Percentiles rank a stretch among this genome's conserved stretches.
Conservation (phyloP, 2,797 vertebrate genomes). For the Cetoscarus ocellatus region DNA sequence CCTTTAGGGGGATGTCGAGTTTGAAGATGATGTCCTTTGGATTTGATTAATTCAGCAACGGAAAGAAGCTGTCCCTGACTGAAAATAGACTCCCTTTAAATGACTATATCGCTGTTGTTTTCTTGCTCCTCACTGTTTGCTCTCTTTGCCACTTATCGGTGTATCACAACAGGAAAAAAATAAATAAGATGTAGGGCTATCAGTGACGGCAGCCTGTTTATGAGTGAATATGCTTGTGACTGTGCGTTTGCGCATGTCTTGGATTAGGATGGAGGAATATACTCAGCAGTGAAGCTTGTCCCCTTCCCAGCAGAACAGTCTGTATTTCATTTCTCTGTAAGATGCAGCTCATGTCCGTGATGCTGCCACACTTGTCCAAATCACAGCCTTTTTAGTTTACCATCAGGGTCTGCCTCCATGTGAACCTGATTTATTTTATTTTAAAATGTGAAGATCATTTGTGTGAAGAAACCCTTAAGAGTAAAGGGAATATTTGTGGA, state of each 20-base stretch:
- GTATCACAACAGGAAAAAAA: slow-evolving; percentile 78
- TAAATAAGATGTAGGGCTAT: slow-evolving; percentile 75
- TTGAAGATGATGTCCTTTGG: slow-evolving; percentile 99
- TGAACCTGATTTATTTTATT: slow-evolving; percentile 31
- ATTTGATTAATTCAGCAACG: slow-evolving; percentile 98
- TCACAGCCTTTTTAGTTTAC: slow-evolving; percentile 55
- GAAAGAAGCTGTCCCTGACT: slow-evolving; percentile 87
- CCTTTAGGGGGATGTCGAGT: slow-evolving; percentile 98
- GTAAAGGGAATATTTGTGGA: slow-evolving; percentile 23
- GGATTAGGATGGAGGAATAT: slow-evolving; percentile 55
- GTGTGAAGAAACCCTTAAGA: neutral
- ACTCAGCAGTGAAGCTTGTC: slow-evolving; percentile 64
- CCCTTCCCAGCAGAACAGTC: slow-evolving; percentile 45
- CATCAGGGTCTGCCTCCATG: slow-evolving; percentile 41
- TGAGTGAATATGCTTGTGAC: slow-evolving; percentile 50
- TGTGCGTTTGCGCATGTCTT: slow-evolving; percentile 44
- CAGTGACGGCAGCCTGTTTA: slow-evolving; percentile 72
- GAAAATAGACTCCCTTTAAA: slow-evolving; percentile 88
- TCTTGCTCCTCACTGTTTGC: slow-evolving; percentile 78
- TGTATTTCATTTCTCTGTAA: slow-evolving; percentile 18
- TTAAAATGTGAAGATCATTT: slow-evolving; percentile 30
- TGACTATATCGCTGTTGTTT: slow-evolving; percentile 87
- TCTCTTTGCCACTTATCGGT: slow-evolving; percentile 84
- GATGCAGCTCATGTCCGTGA: slow-evolving; percentile 49
- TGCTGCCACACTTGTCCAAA: slow-evolving; percentile 64